Evolutionary conservation across 2,888 invertebrate genomes (phyloP), one percentile per base, ranked within the genome.

Genomic region (Glyphotaelius pellucidus): DNA sequence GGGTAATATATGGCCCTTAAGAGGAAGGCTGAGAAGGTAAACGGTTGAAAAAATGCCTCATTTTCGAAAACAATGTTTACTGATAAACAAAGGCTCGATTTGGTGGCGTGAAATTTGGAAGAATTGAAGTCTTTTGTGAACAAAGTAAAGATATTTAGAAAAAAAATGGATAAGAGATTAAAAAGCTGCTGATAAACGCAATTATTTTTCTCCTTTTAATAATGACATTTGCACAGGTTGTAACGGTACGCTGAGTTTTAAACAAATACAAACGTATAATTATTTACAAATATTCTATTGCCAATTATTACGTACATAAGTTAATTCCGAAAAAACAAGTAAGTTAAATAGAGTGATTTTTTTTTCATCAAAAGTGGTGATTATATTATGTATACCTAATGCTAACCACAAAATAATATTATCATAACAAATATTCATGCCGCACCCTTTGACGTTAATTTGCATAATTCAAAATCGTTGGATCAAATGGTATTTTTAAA

Each of bases 1-100:
- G 91, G 86, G 89, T 93, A 92, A 93, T 92, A 92, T 93, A 93
- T 93, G 93, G 90, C 92, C 87, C 88, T 81, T 90, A 90, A 89
- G 91, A 67, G 5, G 52, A 84, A 83, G 84, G 83, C 52, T 38
- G 38, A 47, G 15, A 88, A 19, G 35, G 79, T 88, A 67, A 88
- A 79, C 79, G 88, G 79, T 38, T 25, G 35, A 31, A 88, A 88
- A 88, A 88, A 79, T 15, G 31, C 30, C 79, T 88, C 88, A 67
- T 67, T 67, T 87, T 67, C 35, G 35, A 25, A 88, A 32, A 79
- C 88, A 88, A 32, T 88, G 88, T 67, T 88, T 67, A 35, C n/a
- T 25, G 31, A 79, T 88, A 88, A 79, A 88, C 88, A 86, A 86
- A 35, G 32, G 32, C 35, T 83, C 83, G 25, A 30, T 67, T 67